These are phyloP conservation scores for Dicrostonyx torquatus DNA, from an alignment of 2,797 vertebrate species.

Conservation along the genomic window DNA sequence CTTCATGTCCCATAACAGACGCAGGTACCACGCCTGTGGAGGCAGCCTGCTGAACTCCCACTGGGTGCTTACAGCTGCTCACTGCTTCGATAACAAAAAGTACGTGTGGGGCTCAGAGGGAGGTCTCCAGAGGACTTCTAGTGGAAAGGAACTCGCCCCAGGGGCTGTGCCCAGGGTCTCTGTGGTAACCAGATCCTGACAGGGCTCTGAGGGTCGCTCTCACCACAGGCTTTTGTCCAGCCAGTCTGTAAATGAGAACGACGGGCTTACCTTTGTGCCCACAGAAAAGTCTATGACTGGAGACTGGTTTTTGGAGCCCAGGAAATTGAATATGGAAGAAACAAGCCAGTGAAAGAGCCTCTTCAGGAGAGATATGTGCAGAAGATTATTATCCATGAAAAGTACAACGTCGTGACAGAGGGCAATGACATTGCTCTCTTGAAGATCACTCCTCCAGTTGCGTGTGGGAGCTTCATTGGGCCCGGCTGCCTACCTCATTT, in stretches of 20 bases:
- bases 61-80: slow-evolving; percentile 83
- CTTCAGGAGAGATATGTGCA: slow-evolving; percentile 66
- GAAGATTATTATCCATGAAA: slow-evolving; percentile 72
- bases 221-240: not conserved
- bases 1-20: slow-evolving; percentile 24
- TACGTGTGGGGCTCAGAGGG: not conserved
- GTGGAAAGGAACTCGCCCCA: not conserved
- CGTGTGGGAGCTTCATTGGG: slow-evolving; percentile 44
- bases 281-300: slow-evolving; percentile 67
- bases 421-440: slow-evolving; percentile 73
- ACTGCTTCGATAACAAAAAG: slow-evolving; percentile 79
- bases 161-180: too few species aligned
- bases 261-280: not conserved
- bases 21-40: slow-evolving; percentile 75
- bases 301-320: slow-evolving; percentile 64
- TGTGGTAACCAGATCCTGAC: not conserved
- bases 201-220: not conserved
- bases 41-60: slow-evolving; percentile 75
- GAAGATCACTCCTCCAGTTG: slow-evolving; percentile 71
- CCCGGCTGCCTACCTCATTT: slow-evolving; percentile 66
- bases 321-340: slow-evolving; percentile 49
- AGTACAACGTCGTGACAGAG: not conserved
- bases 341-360: not conserved
- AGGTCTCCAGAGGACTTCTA: not conserved
- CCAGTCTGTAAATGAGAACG: not conserved